phyloP scores from a whole-genome alignment of 2,113 vertebrate genomes.

The Malurus alboscapulatus region DNA sequence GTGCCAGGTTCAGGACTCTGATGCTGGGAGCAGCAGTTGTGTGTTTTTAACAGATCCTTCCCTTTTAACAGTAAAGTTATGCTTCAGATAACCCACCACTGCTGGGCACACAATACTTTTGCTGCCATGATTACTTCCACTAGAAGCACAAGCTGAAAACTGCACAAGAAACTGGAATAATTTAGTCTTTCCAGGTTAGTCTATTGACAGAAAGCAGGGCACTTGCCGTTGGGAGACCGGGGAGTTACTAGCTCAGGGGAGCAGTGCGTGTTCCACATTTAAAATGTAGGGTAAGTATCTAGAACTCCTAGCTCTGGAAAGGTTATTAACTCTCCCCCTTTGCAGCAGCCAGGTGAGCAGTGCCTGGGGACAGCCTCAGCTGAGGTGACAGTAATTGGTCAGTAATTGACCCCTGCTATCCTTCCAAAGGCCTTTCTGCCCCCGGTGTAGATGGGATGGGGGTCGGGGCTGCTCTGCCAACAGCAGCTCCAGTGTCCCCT shows the following conservation, averaged over 20 bases:
- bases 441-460: accelerated
- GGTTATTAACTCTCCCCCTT: not conserved
- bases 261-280: not conserved
- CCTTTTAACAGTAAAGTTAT: not conserved
- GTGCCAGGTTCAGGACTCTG: not conserved
- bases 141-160: not conserved
- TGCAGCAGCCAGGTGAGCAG: not conserved
- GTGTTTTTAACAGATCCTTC: not conserved
- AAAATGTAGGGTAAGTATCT: not conserved
- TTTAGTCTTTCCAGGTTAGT: not conserved
- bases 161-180: not conserved
- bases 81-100: not conserved
- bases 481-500: not conserved
- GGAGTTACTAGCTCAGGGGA: not conserved
- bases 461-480: not conserved
- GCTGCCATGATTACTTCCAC: not conserved
- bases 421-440: not conserved
- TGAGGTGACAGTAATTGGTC: not conserved
- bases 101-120: not conserved
- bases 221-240: not conserved
- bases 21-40: not conserved
- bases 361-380: not conserved
- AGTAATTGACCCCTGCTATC: not conserved
- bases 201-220: not conserved
- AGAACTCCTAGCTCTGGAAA: not conserved